These are phyloP conservation scores for Chrysolina haemoptera DNA, from an alignment of 2,888 invertebrate species.

Conservation along the genomic window DNA sequence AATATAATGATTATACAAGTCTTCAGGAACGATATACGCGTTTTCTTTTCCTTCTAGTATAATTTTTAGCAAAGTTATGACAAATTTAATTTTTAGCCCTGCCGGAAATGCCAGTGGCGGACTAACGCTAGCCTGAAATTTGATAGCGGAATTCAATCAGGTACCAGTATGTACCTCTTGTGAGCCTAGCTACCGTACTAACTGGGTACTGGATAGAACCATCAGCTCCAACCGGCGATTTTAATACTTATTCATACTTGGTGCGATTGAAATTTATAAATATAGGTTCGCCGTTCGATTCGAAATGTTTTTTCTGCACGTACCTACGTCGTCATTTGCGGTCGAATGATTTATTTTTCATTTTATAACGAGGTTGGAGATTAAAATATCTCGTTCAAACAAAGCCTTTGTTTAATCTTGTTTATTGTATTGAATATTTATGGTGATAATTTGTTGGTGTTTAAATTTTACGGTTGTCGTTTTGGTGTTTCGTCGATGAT, in stretches of 20 bases:
- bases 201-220: not conserved
- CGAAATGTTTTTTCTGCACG: constrained; percentile 14
- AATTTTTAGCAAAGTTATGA: too few species aligned
- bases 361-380: constrained; percentile 15
- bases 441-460: constrained; percentile 17
- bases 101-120: too few species aligned
- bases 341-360: constrained; percentile 14
- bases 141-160: too few species aligned
- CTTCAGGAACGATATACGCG: too few species aligned
- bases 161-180: too few species aligned
- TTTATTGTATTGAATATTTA: constrained; percentile 20
- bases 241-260: constrained; percentile 19
- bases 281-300: constrained; percentile 13
- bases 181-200: not conserved
- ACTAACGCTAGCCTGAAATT: too few species aligned
- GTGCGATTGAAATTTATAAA: constrained; percentile 22
- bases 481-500: not conserved
- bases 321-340: constrained; percentile 18
- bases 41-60: too few species aligned
- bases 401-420: constrained; percentile 22
- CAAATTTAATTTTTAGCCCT: too few species aligned
- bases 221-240: not conserved
- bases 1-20: too few species aligned
- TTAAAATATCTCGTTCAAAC: constrained; percentile 13
- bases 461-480: not conserved